Evolutionary conservation across 2,797 vertebrate species (phyloP).

Genomic region (Cyprinodon diabolis): DNA sequence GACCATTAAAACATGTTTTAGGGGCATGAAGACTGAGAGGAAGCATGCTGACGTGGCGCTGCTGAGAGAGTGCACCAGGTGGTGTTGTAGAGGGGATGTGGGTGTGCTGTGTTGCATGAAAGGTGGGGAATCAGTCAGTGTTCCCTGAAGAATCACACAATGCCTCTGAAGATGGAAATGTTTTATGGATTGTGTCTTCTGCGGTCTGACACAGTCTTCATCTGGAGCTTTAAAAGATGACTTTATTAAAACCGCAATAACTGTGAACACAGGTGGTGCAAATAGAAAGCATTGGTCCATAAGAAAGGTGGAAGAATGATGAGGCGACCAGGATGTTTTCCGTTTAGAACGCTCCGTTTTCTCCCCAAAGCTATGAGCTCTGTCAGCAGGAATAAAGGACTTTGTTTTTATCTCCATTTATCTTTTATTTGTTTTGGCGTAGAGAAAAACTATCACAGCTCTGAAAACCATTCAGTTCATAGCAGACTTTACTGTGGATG

Average conservation of each 20-base stretch:
- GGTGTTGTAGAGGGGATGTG: slow-evolving; percentile 12
- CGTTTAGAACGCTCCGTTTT: background rate
- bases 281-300: slow-evolving; percentile 2
- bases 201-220: slow-evolving; percentile 16
- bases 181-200: slow-evolving; percentile 9
- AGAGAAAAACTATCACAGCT: no score
- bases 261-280: slow-evolving; percentile 13
- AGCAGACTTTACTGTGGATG: no score
- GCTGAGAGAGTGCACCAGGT: slow-evolving; percentile 11
- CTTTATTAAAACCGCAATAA: slow-evolving; percentile 31
- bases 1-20: slow-evolving; percentile 28
- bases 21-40: slow-evolving; percentile 17
- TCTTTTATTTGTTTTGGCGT: no score
- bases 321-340: background rate
- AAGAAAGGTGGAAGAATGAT: background rate
- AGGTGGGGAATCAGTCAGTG: slow-evolving; percentile 7
- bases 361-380: background rate
- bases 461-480: no score
- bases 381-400: background rate
- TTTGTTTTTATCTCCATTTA: no score
- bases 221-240: slow-evolving; percentile 5
- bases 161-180: slow-evolving; percentile 15
- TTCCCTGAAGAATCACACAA: slow-evolving; percentile 1
- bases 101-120: slow-evolving; percentile 16
- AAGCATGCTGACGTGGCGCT: slow-evolving; percentile 34